Conservation (phyloP, 2,888 invertebrate species). For the Neocrepidodera transversa region DNA sequence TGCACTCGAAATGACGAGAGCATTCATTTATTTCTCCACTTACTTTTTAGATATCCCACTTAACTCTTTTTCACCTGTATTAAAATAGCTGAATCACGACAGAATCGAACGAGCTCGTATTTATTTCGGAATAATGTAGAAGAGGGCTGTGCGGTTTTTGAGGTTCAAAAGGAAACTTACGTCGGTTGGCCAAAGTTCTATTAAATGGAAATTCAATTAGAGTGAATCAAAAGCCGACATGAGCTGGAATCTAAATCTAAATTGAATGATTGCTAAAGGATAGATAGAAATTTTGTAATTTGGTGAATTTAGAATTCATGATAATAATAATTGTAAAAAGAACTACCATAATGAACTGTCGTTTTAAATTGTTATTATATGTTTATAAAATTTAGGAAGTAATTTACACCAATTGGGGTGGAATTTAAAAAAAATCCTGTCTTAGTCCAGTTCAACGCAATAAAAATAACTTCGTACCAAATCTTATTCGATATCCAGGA, state of each 20-base stretch:
- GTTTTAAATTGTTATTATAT: too few relatives aligned
- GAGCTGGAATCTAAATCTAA: neutral
- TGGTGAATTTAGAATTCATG: too few relatives aligned
- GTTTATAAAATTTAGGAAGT: too few relatives aligned
- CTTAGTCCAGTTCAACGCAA: too few relatives aligned
- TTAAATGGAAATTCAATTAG: neutral
- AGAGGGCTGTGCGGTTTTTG: neutral
- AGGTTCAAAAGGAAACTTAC: neutral
- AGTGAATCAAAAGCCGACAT: neutral
- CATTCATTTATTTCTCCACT: slow-evolving; percentile 38
- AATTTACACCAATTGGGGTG: too few relatives aligned
- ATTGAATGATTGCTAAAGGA: neutral
- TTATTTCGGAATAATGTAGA: neutral
- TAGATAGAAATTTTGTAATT: neutral
- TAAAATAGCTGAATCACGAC: slow-evolving; percentile 21
- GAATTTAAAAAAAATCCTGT: too few relatives aligned
- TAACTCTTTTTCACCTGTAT: slow-evolving; percentile 25
- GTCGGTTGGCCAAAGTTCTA: neutral
- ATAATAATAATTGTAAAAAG: too few relatives aligned
- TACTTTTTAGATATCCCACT: slow-evolving; percentile 29
- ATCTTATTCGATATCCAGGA: too few relatives aligned
- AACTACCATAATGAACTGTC: too few relatives aligned
- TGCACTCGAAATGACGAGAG: slow-evolving; percentile 43
- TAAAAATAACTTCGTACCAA: too few relatives aligned
- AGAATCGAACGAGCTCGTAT: slow-evolving; percentile 12